Percentiles rank a stretch among this genome's conserved stretches.
Evolutionary conservation across 2,797 vertebrate genomes (phyloP).

Genomic region (Pogonophryne albipinna): DNA sequence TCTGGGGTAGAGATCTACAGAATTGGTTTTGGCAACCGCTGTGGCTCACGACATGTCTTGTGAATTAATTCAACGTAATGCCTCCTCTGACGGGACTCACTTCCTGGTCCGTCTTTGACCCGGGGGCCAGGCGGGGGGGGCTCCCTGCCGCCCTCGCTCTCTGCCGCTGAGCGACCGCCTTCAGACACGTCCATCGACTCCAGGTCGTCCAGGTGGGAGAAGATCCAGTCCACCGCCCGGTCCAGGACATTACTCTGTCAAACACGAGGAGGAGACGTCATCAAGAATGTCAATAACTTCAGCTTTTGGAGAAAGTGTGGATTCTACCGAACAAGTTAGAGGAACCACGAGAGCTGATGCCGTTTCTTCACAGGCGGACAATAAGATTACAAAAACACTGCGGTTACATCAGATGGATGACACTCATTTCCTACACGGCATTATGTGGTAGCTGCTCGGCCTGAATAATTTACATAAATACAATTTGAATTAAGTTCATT

Average conservation of each 20-base stretch:
- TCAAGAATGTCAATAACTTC: not conserved
- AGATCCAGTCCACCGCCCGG: conserved; percentile 98
- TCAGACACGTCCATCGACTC: conserved; percentile 99
- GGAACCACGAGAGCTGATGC: not conserved
- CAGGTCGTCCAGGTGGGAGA: conserved; percentile 97
- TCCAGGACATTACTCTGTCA: conserved; percentile 94
- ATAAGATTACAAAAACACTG: not conserved
- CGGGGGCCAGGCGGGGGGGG: conserved; percentile 93
- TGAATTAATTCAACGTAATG: not conserved
- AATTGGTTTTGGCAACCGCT: no score
- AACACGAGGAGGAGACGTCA: not conserved
- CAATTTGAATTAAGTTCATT: no score
- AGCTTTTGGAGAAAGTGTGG: no score
- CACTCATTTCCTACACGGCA: no score
- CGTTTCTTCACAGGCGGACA: not conserved
- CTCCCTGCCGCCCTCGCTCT: conserved; percentile 90
- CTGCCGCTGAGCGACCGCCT: conserved; percentile 93
- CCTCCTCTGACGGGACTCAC: conserved; percentile 83
- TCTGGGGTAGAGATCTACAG: no score
- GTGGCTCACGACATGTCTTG: no score
- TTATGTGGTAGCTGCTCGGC: no score
- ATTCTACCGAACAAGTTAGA: not conserved
- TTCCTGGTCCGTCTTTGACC: conserved; percentile 94
- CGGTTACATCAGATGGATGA: no score
- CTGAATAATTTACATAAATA: no score